A percentile compares a stretch with the other conserved stretches of the same genome.
These are phyloP conservation scores for Patella pellucida DNA, from an alignment of 2,888 invertebrate genomes.

Conservation along the genomic window DNA sequence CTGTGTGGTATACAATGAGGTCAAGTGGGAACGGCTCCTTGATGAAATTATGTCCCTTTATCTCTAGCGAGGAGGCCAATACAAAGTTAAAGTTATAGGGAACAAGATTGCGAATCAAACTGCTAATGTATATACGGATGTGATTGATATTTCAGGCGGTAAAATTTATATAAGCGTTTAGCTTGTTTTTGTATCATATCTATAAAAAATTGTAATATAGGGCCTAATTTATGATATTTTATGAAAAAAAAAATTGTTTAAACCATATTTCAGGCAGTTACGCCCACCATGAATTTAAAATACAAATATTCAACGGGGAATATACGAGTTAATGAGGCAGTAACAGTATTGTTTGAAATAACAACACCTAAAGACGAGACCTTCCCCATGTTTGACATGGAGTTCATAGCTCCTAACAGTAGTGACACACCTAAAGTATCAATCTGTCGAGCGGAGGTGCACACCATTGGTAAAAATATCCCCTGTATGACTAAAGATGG, in stretches of 20 bases:
- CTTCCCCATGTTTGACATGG: slow-evolving; percentile 57
- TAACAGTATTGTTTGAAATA: slow-evolving; percentile 46
- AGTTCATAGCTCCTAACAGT: slow-evolving; percentile 59
- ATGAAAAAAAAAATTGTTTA: no score
- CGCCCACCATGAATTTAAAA: slow-evolving; percentile 41
- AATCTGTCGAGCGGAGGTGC: slow-evolving; percentile 54
- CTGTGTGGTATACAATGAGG: no score
- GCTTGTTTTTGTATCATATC: no score
- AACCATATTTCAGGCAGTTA: slow-evolving; percentile 42
- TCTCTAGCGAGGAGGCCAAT: no score
- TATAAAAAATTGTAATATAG: no score
- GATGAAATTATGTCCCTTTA: no score
- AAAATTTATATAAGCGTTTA: no score
- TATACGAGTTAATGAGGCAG: slow-evolving; percentile 40
- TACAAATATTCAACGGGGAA: slow-evolving; percentile 32
- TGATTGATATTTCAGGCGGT: slow-evolving; percentile 36
- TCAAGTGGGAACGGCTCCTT: no score
- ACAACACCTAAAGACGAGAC: slow-evolving; percentile 43
- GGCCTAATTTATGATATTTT: no score
- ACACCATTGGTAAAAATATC: slow-evolving; percentile 57
- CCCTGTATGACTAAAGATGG: slow-evolving; percentile 55
- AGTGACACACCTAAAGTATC: slow-evolving; percentile 35
- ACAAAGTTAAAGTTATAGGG: no score
- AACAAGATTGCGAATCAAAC: no score
- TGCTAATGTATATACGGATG: neutral